A percentile compares a stretch with the other conserved stretches of the same genome.
phyloP scores from a whole-genome alignment of 2,113 vertebrate species.

The Chaenocephalus aceratus region DNA sequence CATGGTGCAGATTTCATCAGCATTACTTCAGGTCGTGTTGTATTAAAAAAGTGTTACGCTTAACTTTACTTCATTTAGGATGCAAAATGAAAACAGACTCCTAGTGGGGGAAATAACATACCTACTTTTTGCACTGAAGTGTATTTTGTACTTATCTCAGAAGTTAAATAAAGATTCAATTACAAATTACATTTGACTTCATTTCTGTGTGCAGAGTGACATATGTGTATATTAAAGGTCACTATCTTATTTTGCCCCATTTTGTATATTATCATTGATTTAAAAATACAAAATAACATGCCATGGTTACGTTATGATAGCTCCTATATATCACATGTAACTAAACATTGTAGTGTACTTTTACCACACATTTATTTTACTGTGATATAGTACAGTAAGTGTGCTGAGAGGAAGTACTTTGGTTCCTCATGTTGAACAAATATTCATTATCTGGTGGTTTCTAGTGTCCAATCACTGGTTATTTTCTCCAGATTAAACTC shows the following conservation, averaged over 20 bases:
- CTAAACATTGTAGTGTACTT: too few species aligned
- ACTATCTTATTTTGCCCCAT: not conserved
- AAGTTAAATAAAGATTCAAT: not conserved
- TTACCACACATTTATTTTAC: too few species aligned
- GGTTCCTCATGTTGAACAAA: not conserved
- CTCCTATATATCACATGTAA: too few species aligned
- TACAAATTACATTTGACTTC: not conserved
- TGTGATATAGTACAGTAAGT: not conserved
- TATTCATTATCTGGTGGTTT: not conserved
- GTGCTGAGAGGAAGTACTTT: not conserved
- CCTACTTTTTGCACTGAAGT: not conserved
- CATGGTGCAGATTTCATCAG: not conserved
- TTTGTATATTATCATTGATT: not conserved
- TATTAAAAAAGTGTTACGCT: not conserved
- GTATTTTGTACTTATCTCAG: not conserved
- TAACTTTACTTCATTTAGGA: not conserved
- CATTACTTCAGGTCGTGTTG: not conserved
- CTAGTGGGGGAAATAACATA: not conserved
- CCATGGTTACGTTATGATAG: not conserved
- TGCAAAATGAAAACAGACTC: not conserved
- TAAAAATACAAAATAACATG: not conserved
- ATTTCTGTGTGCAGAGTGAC: not conserved
- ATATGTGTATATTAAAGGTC: not conserved
- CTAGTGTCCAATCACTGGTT: constrained; percentile 20
- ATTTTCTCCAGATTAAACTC: constrained; percentile 57